phyloP scores from a whole-genome alignment of 23 tunicate genomes.

The Corella eumyota region DNA sequence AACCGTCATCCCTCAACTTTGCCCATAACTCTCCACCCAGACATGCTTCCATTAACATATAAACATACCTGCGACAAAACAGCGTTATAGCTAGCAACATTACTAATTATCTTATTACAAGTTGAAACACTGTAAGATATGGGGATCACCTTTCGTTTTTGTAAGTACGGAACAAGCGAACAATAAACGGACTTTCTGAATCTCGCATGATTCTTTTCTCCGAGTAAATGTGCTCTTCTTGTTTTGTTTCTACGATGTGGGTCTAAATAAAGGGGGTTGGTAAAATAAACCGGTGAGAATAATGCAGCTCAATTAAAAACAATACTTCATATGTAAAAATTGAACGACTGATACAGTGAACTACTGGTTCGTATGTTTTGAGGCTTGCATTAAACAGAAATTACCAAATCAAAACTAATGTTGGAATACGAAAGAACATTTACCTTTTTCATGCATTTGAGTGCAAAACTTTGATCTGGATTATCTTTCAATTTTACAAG shows the following conservation, averaged over 20 bases:
- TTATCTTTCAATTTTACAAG: constrained; percentile 21
- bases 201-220: constrained; percentile 76
- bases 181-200: constrained; percentile 63
- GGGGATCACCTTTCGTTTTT: constrained; percentile 59
- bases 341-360: no score
- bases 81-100: neutral
- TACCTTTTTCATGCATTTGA: constrained; percentile 97
- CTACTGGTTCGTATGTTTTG: no score
- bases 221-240: constrained; percentile 59
- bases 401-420: no score
- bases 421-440: neutral
- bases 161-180: constrained; percentile 52
- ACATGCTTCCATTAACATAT: constrained; percentile 91
- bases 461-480: constrained; percentile 51
- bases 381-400: no score
- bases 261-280: no score
- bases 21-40: constrained; percentile 96
- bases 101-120: no score
- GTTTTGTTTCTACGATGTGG: constrained; percentile 65
- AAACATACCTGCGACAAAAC: constrained; percentile 49
- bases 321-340: no score
- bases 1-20: constrained; percentile 56
- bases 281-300: no score
- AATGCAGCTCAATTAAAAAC: no score
- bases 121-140: no score